Base-by-base conservation (phyloP, 1,140 invertebrate species). In the Procambarus virginalis region DNA sequence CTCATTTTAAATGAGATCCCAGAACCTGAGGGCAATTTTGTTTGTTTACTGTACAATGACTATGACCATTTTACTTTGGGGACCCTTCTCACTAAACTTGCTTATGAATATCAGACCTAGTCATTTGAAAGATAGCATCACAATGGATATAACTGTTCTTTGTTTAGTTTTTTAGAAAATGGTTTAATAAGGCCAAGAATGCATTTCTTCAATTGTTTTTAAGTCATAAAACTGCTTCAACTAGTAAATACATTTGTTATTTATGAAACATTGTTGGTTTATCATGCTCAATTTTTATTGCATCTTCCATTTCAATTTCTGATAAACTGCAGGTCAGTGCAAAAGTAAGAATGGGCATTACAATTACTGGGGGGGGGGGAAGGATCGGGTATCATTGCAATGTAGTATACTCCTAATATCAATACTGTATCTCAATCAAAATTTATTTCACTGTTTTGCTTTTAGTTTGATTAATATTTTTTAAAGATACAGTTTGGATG, bases 91-190 rank as follows among this genome's bases (percentile, higher is more conserved):
- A 70, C 48, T 84, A 70, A 70, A 46, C 48, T 77, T 85, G 58
- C 51, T 79, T 86, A 68, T 79, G 77, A 86, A 86, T 79, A 64
- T 79, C 60, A 78, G 77, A 79, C 84, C 84, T 86, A 86, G 84
- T 86, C 84, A 86, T 86, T 77, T 86, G 84, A 77, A 86, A 64
- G 84, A 77, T 77, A 86, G 76, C 58, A 75, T 84, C 82, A 84
- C 68, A 75, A 9, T 84, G 64, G 68, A 75, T 55, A 22, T 51
- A 48, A 22, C 9, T 84, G 60, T 73, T 48, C 46, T 83, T 60
- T 48, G 9, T n/a, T 84, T 75, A 51, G 48, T 20, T 70, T 84
- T 70, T 46, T 20, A 10, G 20, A 49, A 49, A 84, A 46, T 64
- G 49, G 58, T 58, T 60, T 14, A 84, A 73, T 73, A 70, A 64